These are phyloP conservation scores for Samia ricini DNA, from an alignment of 1,140 invertebrate genomes.

Conservation along the genomic window DNA sequence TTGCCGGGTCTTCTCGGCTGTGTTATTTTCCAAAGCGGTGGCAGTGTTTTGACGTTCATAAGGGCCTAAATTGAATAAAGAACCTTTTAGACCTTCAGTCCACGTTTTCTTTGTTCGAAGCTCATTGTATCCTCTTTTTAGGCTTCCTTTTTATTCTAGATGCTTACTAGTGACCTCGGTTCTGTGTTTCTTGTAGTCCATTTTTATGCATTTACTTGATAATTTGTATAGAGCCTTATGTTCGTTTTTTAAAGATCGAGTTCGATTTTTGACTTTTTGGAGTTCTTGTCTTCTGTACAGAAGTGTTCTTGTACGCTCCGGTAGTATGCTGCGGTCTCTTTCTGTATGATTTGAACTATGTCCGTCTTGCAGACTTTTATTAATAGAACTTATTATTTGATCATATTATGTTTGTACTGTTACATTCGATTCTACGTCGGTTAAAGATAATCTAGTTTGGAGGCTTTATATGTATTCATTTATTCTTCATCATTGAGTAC, in stretches of 20 bases:
- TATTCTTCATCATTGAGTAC: slow-evolving; percentile 2
- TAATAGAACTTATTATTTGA: slow-evolving; percentile 18
- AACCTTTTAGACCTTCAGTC: slow-evolving; percentile 21
- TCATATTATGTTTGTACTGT: slow-evolving; percentile 19
- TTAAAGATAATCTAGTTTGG: not conserved
- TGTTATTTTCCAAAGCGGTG: no score
- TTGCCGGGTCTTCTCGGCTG: no score
- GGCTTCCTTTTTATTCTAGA: slow-evolving; percentile 14
- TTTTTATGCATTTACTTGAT: slow-evolving; percentile 23
- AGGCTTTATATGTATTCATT: slow-evolving; percentile 3
- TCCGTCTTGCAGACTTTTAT: slow-evolving; percentile 13
- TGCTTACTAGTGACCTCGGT: slow-evolving; percentile 13
- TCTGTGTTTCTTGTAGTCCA: slow-evolving; percentile 20
- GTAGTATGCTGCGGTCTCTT: slow-evolving; percentile 5
- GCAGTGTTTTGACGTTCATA: no score
- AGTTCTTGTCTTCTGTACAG: slow-evolving; percentile 17
- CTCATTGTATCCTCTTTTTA: slow-evolving; percentile 25
- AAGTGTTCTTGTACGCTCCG: slow-evolving; percentile 10
- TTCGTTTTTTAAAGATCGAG: slow-evolving; percentile 20
- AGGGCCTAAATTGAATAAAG: no score
- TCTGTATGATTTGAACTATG: not conserved
- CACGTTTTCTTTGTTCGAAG: slow-evolving; percentile 23
- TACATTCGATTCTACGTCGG: not conserved
- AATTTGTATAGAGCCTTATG: slow-evolving; percentile 23
- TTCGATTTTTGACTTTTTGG: slow-evolving; percentile 18